These are phyloP conservation scores for Morinoia aosen DNA, from an alignment of 2,888 invertebrate genomes.

Conservation along the genomic window DNA sequence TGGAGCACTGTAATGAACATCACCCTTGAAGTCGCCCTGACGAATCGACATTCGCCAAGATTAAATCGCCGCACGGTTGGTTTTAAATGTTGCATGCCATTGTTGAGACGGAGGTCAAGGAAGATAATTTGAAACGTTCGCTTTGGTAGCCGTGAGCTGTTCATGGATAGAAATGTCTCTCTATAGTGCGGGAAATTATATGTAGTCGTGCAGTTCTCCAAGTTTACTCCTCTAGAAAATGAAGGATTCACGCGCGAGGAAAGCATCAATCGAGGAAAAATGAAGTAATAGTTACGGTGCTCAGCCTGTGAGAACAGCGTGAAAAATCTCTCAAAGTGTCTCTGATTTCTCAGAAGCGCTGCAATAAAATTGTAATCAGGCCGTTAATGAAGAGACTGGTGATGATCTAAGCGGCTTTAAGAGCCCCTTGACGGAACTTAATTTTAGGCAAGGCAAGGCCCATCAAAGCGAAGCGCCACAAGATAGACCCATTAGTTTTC, in stretches of 20 bases:
- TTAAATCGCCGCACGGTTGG: background rate
- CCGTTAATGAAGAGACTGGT: background rate
- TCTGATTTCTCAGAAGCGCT: background rate
- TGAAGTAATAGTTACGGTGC: background rate
- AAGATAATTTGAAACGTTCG: background rate
- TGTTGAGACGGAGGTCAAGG: background rate
- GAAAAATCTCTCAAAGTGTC: background rate
- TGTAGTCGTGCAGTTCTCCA: background rate
- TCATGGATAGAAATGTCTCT: background rate
- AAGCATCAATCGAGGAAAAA: background rate
- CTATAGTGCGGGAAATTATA: background rate
- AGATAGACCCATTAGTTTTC: background rate
- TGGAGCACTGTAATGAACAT: background rate
- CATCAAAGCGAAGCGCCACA: background rate
- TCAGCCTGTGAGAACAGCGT: background rate
- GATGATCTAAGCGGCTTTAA: slow-evolving; percentile 1
- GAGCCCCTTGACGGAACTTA: background rate
- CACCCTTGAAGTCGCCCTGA: background rate
- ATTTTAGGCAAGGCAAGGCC: background rate
- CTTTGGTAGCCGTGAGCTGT: background rate
- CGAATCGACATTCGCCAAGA: background rate
- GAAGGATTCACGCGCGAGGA: background rate
- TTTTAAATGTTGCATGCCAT: background rate
- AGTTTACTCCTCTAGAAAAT: background rate
- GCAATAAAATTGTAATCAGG: background rate